Evolutionary conservation across 2,797 vertebrate genomes (phyloP), one percentile per base, ranked within the genome.

Genomic region (Sebastes flavidus): DNA sequence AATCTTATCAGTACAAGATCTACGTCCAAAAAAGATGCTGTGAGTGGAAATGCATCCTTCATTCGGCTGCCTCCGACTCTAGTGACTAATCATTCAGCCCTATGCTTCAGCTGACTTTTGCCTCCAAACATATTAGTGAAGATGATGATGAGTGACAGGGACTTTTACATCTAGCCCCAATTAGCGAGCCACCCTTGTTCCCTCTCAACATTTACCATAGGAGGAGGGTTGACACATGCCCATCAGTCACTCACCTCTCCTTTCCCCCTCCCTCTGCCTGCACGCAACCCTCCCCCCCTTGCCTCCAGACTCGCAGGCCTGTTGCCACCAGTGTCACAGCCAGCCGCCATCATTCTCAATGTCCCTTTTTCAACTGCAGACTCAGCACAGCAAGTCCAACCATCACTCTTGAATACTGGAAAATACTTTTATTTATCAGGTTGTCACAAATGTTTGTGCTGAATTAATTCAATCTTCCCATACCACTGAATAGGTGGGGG

Each of bases 131-230:
- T 78, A 93, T 92, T 86, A 90, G 86, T 85, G 88, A 92, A 82
- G 86, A 91, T 91, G 90, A 94, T 90, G 84, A 83, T 88, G 91
- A 95, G 72, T 92, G 91, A 93, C 94, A 92, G 88, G 71, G 86
- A 88, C 88, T 93, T 91, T 93, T 89, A 87, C 91, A 86, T 92
- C 87, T 91, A 75, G 73, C 84, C 91, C 91, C 90, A 95, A 95
- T 96, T 95, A 95, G 82, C 49, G 76, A 90, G 84, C 67, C 72
- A 83, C 78, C 83, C 88, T 70, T 87, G 70, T 65, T 82, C 65
- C 74, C 82, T 80, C 55, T 75, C 74, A 72, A 78, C 86, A 81
- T 85, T 89, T 75, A 69, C 81, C 67, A 70, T 70, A 56, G 71
- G 77, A 86, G 83, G 59, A 80, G 87, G 83, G 81, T 56, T 92